Evolutionary conservation across 1,140 invertebrate genomes (phyloP), one percentile per base, ranked within the genome.

Genomic region (Melitaea cinxia): DNA sequence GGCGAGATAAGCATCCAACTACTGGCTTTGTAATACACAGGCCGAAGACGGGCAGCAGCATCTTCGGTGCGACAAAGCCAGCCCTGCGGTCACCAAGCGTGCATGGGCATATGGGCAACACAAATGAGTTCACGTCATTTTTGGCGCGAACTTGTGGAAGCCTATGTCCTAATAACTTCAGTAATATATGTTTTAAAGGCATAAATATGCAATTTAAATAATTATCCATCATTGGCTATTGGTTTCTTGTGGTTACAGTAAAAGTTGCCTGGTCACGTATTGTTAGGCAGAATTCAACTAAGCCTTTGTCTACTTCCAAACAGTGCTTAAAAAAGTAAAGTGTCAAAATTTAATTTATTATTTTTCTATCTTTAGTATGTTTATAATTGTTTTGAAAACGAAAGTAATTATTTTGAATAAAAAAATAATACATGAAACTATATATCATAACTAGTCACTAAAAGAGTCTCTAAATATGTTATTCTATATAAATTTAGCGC

Each of bases 341-440:
- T 33, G 9, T 30, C 10, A 14, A 55, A 19, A 17, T 52, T 26
- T 28, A 52, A 28, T 28, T 15, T 9, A 33, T 4, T 33, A 33
- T 9, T 6, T 9, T 33, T 33, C 6, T 33, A 33, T 4, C 12
- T 33, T 6, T 7, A 9, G 30, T 33, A 33, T 33, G 30, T 33
- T 10, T 33, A 39, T 42, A 21, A 56, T 42, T 56, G 54, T 56
- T 56, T 56, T 56, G 54, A 54, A 37, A 39, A 39, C 35, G 15
- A 39, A 39, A 47, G 23, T 42, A 9, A 2, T 23, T 17, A 47
- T 47, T 24, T 23, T 47, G 2, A 47, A 12, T 12, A 4, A 47
- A 21, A 47, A 47, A 23, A 21, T 0, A 6, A n/a, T 23, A n/a
- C 10, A 21, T 0, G 4, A 21, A n/a, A 17, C 42, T 12, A 23